Evolutionary conservation across 2,797 vertebrate species (phyloP).

Genomic region (Lagodon rhomboides): DNA sequence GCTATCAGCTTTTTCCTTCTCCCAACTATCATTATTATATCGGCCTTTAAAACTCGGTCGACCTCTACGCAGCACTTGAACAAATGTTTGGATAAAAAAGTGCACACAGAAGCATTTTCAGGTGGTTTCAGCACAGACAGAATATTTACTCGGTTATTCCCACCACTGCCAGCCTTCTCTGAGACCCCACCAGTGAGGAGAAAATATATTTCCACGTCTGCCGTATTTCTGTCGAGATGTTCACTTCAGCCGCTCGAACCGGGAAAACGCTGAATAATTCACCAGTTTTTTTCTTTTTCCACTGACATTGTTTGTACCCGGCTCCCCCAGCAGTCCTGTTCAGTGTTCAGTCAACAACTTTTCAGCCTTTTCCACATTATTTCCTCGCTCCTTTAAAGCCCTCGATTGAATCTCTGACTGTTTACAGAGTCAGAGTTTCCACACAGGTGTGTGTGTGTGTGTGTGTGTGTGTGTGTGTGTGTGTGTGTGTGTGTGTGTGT

Average conservation of each 20-base stretch:
- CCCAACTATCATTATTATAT: no score
- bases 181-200: neutral
- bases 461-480: constrained; percentile 42
- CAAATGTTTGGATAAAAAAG: neutral
- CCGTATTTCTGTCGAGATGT: constrained; percentile 25
- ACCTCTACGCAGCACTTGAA: neutral
- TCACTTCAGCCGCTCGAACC: constrained; percentile 16
- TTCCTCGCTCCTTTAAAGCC: constrained; percentile 6
- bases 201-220: neutral
- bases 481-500: constrained; percentile 37
- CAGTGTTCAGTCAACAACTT: constrained; percentile 35
- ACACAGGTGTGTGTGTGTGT: constrained; percentile 43
- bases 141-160: neutral
- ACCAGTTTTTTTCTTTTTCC: constrained; percentile 33
- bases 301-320: constrained; percentile 27
- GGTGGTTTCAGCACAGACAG: neutral
- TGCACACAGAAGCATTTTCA: neutral
- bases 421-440: constrained; percentile 52
- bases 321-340: constrained; percentile 19
- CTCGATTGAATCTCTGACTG: neutral
- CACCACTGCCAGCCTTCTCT: neutral
- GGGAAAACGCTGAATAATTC: constrained; percentile 42
- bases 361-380: constrained; percentile 19
- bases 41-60: no score
- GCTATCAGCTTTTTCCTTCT: no score